These are phyloP conservation scores for Tyrophagus putrescentiae DNA, from an alignment of 1,140 invertebrate genomes.

Conservation along the genomic window DNA sequence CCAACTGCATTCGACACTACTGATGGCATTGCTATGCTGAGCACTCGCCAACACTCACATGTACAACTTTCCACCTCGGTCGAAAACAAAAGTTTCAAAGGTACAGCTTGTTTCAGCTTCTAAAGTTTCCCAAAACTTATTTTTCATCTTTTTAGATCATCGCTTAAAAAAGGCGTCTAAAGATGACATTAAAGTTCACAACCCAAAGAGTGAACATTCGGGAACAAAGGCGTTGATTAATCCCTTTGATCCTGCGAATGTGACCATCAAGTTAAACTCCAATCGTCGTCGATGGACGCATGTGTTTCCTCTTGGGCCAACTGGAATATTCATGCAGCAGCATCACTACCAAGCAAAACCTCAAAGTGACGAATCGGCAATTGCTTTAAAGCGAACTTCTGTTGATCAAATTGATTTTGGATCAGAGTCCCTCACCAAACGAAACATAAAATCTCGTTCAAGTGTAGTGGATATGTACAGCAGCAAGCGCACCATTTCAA, in stretches of 20 bases:
- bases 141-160: not conserved
- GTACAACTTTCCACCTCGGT: constrained; percentile 20
- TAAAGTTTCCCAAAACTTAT: not conserved
- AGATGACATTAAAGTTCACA: constrained; percentile 22
- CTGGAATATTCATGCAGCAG: constrained; percentile 73
- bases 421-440: not conserved
- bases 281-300: constrained; percentile 94
- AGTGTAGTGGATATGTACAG: not conserved
- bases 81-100: constrained; percentile 20
- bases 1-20: not conserved
- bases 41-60: constrained; percentile 1
- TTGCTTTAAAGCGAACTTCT: not conserved
- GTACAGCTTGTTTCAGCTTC: constrained; percentile 9
- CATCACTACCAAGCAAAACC: constrained; percentile 64
- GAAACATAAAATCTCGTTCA: not conserved
- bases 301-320: constrained; percentile 89
- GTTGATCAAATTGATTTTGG: constrained; percentile 9
- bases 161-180: constrained; percentile 19
- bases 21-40: not conserved
- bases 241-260: constrained; percentile 91
- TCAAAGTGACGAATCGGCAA: constrained; percentile 23
- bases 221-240: constrained; percentile 46
- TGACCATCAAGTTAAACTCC: constrained; percentile 88
- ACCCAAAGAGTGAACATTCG: not conserved
- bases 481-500: not conserved